Evolutionary conservation across 92 coral and sea anemone species (phyloP).

Genomic region (Phenganax stokvisi): DNA sequence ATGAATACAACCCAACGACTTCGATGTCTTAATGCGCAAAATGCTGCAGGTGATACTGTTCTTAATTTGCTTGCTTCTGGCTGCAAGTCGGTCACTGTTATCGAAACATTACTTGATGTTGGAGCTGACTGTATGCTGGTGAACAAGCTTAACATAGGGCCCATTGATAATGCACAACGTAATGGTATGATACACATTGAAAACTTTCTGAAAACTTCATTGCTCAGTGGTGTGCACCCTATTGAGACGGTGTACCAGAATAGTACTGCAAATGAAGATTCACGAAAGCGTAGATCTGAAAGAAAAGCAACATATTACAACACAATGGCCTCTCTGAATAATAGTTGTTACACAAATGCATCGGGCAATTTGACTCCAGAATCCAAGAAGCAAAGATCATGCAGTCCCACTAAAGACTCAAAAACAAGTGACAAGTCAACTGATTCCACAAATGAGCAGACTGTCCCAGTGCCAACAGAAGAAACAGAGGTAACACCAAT

Average conservation of each 20-base stretch:
- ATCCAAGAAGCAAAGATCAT: not conserved
- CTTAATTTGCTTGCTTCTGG: conserved; percentile 62
- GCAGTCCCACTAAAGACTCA: not conserved
- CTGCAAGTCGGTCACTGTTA: conserved; percentile 47
- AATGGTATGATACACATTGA: conserved; percentile 46
- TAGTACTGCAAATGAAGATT: not conserved
- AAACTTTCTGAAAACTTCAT: conserved; percentile 31
- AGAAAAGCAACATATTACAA: not conserved
- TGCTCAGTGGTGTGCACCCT: not conserved
- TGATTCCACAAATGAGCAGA: not conserved
- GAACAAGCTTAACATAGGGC: conserved; percentile 52
- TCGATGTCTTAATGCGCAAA: conserved; percentile 46
- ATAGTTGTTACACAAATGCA: not conserved
- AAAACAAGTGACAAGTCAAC: conserved; percentile 1
- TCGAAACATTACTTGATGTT: conserved; percentile 50
- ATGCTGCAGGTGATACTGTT: conserved; percentile 58
- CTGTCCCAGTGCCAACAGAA: not conserved
- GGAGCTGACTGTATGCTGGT: conserved; percentile 50
- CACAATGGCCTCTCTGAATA: conserved; percentile 1
- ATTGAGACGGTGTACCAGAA: not conserved
- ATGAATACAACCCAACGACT: conserved; percentile 39
- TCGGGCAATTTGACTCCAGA: not conserved
- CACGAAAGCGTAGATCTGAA: conserved; percentile 5
- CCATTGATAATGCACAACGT: conserved; percentile 56
- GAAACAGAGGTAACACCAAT: not conserved